These are phyloP conservation scores for Chironomus tentans DNA, from an alignment of 2,888 invertebrate species.

Conservation along the genomic window DNA sequence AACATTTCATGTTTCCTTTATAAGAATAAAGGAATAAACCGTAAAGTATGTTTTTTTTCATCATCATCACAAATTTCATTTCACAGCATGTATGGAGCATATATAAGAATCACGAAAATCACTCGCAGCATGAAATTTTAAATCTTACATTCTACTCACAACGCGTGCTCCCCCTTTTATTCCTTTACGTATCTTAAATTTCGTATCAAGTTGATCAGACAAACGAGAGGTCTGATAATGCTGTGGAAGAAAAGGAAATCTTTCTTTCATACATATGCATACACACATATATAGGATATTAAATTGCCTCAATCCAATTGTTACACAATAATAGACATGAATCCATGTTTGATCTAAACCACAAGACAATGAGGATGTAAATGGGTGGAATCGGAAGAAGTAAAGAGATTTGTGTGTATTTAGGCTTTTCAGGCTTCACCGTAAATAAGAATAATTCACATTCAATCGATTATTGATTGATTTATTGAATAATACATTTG, in stretches of 20 bases:
- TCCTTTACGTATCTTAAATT: no score
- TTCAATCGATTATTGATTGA: background rate
- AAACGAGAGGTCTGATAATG: no score
- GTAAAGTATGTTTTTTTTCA: background rate
- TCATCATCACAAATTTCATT: background rate
- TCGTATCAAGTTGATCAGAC: background rate
- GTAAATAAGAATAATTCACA: background rate
- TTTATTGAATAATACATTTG: constrained; percentile 6
- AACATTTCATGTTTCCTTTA: background rate
- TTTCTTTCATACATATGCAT: background rate
- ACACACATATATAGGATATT: background rate
- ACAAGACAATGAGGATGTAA: background rate
- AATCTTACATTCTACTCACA: background rate
- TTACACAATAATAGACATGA: background rate
- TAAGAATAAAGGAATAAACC: background rate
- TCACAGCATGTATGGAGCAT: background rate
- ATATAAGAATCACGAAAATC: background rate
- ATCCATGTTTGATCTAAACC: background rate
- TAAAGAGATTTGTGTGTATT: background rate
- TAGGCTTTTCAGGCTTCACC: background rate
- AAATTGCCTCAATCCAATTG: background rate
- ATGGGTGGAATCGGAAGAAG: background rate
- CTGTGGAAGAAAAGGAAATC: background rate
- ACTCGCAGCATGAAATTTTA: background rate
- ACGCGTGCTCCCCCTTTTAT: background rate